phyloP scores from a whole-genome alignment of 2,888 invertebrate genomes.

The Synergus umbraculus region DNA sequence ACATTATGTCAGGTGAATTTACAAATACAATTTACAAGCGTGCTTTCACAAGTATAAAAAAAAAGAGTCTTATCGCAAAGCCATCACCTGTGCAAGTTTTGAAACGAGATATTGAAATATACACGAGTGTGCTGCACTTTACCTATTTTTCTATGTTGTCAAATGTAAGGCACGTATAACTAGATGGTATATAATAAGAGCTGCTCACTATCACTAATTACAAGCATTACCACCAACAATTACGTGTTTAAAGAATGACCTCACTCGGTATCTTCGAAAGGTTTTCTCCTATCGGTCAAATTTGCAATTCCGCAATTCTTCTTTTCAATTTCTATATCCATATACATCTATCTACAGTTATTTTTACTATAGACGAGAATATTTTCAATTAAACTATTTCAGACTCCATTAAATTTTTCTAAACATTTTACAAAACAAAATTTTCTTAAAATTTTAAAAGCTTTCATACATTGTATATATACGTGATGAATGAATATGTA shows the following conservation, averaged over 20 bases:
- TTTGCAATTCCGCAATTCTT: not conserved
- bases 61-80: not conserved
- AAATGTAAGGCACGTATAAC: constrained; percentile 4
- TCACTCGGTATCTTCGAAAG: constrained; percentile 4
- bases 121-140: not conserved
- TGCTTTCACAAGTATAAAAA: not conserved
- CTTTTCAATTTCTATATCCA: not conserved
- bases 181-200: constrained; percentile 1
- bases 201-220: constrained; percentile 17
- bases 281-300: not conserved
- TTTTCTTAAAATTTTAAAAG: not conserved
- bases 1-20: constrained; percentile 3
- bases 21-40: not conserved
- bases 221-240: constrained; percentile 9
- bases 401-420: too few relatives aligned
- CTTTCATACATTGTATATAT: not conserved
- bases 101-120: not conserved
- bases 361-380: not conserved
- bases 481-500: not conserved
- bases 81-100: constrained; percentile 11
- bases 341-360: not conserved
- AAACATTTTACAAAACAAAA: too few relatives aligned
- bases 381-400: not conserved
- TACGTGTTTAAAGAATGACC: constrained; percentile 5
- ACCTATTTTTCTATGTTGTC: not conserved